Conservation (phyloP, 2,888 invertebrate species). For the Liopterus haemorrhoidalis region DNA sequence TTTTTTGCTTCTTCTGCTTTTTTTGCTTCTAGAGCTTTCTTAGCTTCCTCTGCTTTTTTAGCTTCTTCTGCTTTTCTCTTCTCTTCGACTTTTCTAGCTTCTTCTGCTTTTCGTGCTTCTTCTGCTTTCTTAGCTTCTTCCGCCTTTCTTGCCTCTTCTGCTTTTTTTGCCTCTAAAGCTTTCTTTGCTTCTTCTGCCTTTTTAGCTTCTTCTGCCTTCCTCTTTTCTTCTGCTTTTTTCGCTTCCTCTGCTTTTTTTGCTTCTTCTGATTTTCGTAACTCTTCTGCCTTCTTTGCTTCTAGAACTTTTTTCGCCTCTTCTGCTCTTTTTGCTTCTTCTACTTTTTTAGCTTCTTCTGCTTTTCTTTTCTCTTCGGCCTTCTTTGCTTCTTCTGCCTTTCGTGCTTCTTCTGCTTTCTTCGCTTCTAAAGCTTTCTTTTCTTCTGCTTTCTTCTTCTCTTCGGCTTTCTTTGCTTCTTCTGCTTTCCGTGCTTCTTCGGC, state of each 20-base stretch:
- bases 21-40: slow-evolving; percentile 18
- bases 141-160: neutral
- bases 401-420: slow-evolving; percentile 18
- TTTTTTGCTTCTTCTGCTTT: slow-evolving; percentile 26
- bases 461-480: slow-evolving; percentile 7
- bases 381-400: slow-evolving; percentile 18
- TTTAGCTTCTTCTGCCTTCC: slow-evolving; percentile 25
- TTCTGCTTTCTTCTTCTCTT: slow-evolving; percentile 2
- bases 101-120: slow-evolving; percentile 19
- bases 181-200: slow-evolving; percentile 16
- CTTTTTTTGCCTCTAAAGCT: slow-evolving; percentile 21
- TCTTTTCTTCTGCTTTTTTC: slow-evolving; percentile 12
- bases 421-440: slow-evolving; percentile 23
- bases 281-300: neutral
- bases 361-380: slow-evolving; percentile 20
- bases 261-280: slow-evolving; percentile 4
- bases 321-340: too few species aligned
- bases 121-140: slow-evolving; percentile 12
- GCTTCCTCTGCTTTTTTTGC: slow-evolving; percentile 16
- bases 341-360: too few species aligned
- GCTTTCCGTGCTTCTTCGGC: slow-evolving; percentile 14
- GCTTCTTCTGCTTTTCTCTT: slow-evolving; percentile 16
- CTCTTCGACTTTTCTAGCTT: slow-evolving; percentile 23
- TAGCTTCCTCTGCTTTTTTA: slow-evolving; percentile 21
- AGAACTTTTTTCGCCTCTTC: slow-evolving; percentile 1